A percentile compares a stretch with the other conserved stretches of the same genome.
These are phyloP conservation scores for Drosophila nebulosa DNA, from an alignment of 1,140 invertebrate genomes.

Conservation along the genomic window DNA sequence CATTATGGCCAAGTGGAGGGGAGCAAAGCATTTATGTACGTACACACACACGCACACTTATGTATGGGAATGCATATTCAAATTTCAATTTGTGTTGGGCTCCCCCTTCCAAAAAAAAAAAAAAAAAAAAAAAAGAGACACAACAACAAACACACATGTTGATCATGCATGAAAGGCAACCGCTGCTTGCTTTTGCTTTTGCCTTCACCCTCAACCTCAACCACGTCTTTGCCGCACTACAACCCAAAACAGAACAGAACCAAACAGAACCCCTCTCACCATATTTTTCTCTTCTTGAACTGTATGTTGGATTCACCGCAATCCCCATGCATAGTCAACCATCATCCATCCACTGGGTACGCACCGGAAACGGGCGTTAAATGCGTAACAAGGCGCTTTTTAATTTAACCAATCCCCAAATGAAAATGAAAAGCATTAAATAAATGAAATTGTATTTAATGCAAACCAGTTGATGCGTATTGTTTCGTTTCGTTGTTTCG, in stretches of 20 bases:
- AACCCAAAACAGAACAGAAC: background rate
- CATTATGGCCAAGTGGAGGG: constrained; percentile 34
- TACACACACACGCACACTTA: background rate
- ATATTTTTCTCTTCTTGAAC: constrained; percentile 1
- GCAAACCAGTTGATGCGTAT: constrained; percentile 60
- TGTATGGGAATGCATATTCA: constrained; percentile 32
- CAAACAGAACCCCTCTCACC: background rate
- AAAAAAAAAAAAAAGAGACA: constrained; percentile 12
- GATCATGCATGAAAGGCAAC: constrained; percentile 54
- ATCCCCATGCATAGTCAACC: background rate
- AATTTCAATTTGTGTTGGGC: constrained; percentile 31
- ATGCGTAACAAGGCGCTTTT: constrained; percentile 76
- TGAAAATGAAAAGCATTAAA: constrained; percentile 37
- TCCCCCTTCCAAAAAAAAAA: constrained; percentile 20
- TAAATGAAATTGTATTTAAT: constrained; percentile 71
- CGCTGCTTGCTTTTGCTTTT: background rate
- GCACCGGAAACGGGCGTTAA: constrained; percentile 69
- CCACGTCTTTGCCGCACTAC: background rate
- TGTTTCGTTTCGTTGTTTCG: constrained; percentile 23
- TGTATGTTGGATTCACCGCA: background rate
- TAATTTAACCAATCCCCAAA: constrained; percentile 64
- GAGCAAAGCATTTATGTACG: background rate
- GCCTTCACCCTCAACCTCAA: constrained; percentile 21
- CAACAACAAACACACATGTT: constrained; percentile 60
- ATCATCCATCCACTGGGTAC: constrained; percentile 9